Conservation (phyloP, 2,797 vertebrate genomes). For the Triplophysa bombifrons region DNA sequence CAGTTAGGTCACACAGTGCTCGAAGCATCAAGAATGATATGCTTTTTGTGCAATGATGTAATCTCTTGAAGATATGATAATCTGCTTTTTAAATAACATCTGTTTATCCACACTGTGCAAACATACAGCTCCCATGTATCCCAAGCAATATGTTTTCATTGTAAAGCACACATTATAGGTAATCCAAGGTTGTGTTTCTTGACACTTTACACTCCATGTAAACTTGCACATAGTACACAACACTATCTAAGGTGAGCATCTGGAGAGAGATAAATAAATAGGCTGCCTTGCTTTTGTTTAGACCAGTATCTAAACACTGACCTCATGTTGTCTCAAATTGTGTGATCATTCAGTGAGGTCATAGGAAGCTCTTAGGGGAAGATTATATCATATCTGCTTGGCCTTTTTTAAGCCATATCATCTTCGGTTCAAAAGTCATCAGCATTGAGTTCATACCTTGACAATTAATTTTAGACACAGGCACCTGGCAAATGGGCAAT, state of each 20-base stretch:
- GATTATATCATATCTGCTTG: constrained; percentile 20
- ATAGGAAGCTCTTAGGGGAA: constrained; percentile 8
- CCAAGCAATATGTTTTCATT: background rate
- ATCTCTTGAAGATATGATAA: constrained; percentile 6
- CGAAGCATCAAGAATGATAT: background rate
- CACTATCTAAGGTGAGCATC: background rate
- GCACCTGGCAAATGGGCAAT: background rate
- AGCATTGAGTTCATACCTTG: background rate
- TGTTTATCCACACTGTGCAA: background rate
- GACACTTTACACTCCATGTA: background rate
- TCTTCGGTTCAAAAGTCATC: background rate
- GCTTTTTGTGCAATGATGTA: constrained; percentile 10
- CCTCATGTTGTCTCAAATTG: background rate
- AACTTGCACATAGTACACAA: background rate
- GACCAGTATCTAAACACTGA: constrained; percentile 10
- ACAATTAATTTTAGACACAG: background rate
- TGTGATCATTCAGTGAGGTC: constrained; percentile 9
- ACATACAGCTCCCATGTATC: background rate
- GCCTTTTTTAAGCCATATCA: background rate
- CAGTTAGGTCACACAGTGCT: background rate
- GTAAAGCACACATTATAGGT: background rate
- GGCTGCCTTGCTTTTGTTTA: constrained; percentile 1
- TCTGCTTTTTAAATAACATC: constrained; percentile 19
- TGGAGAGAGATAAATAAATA: background rate
- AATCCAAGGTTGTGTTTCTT: background rate